Conservation (phyloP, 1,140 invertebrate genomes). For the Calephelis virginiensis region DNA sequence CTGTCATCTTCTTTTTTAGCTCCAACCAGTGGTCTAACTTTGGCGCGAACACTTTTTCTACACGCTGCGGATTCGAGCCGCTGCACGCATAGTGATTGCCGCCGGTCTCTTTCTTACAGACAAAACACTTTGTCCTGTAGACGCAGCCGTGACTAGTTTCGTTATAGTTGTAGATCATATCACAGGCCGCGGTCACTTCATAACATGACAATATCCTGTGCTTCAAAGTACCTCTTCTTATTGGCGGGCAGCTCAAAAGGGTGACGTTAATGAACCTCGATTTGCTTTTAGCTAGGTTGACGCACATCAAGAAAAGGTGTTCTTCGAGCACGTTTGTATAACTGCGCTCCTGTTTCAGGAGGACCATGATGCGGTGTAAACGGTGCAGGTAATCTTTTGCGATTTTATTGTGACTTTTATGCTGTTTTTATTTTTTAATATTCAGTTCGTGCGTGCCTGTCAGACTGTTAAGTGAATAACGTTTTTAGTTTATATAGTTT, state of each 20-base stretch:
- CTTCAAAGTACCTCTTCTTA: background rate
- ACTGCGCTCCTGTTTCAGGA: background rate
- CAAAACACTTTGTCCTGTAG: constrained; percentile 14
- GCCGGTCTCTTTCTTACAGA: background rate
- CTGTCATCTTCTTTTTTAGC: background rate
- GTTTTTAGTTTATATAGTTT: background rate
- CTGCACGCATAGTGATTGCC: background rate
- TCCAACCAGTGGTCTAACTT: constrained; percentile 14
- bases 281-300: constrained; percentile 1
- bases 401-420: background rate
- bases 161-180: constrained; percentile 3
- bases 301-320: constrained; percentile 6
- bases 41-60: background rate
- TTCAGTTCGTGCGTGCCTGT: background rate
- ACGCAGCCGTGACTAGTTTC: constrained; percentile 4
- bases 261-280: constrained; percentile 5
- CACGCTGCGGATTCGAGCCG: background rate
- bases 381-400: background rate
- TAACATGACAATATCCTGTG: background rate
- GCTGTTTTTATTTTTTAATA: background rate
- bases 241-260: constrained; percentile 9
- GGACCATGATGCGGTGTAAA: background rate
- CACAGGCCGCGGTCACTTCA: background rate
- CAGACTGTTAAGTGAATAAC: background rate
- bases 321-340: background rate